Evolutionary conservation across 1,140 invertebrate genomes (phyloP).

Genomic region (Cotesia chilonis): DNA sequence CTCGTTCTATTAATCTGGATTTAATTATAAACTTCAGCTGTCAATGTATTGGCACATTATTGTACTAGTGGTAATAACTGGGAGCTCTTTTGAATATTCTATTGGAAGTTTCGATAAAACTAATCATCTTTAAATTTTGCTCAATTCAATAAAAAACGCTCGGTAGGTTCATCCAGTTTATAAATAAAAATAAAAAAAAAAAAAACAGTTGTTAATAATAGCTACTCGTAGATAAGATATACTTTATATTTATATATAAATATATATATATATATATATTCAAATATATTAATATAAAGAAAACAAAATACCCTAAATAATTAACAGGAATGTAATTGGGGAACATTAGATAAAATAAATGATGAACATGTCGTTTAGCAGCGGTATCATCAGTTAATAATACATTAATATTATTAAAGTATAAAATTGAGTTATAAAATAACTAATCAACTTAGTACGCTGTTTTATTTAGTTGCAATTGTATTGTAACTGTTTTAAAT

Average conservation of each 20-base stretch:
- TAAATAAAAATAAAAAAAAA: too few relatives aligned
- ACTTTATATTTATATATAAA: neutral
- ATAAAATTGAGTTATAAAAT: slow-evolving; percentile 27
- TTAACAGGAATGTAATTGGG: slow-evolving; percentile 55
- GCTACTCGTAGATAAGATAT: too few relatives aligned
- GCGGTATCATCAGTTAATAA: slow-evolving; percentile 7
- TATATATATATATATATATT: slow-evolving; percentile 1
- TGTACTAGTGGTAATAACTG: slow-evolving; percentile 59
- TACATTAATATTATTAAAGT: slow-evolving; percentile 15
- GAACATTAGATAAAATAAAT: slow-evolving; percentile 1
- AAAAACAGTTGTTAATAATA: too few relatives aligned
- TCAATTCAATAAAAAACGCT: neutral
- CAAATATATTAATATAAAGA: neutral
- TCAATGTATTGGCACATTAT: slow-evolving; percentile 62
- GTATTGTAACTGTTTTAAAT: neutral
- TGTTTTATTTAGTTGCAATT: neutral
- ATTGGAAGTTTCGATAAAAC: too few relatives aligned
- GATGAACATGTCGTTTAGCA: slow-evolving; percentile 23
- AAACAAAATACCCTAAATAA: slow-evolving; percentile 52
- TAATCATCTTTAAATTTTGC: too few relatives aligned
- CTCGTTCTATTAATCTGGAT: neutral
- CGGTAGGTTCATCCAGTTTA: too few relatives aligned
- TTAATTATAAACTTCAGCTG: slow-evolving; percentile 55
- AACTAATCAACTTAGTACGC: slow-evolving; percentile 16
- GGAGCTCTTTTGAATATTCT: slow-evolving; percentile 1